A percentile compares a stretch with the other conserved stretches of the same genome.
Conservation (phyloP, 2,888 invertebrate species). For the Caenorhabditis wallacei region DNA sequence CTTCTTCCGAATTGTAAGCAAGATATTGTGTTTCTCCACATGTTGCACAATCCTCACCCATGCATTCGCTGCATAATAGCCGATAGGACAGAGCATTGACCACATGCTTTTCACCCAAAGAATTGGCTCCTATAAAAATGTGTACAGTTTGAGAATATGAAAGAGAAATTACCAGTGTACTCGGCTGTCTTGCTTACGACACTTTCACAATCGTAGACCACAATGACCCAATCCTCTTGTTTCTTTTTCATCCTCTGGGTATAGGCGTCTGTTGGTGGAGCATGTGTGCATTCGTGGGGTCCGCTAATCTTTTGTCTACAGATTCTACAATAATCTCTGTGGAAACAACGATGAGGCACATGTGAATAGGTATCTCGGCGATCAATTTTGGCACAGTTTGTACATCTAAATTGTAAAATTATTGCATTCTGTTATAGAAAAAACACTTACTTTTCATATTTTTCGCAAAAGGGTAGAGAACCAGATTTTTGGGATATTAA, state of each 20-base stretch:
- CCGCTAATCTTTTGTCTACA: neutral
- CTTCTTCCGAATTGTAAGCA: neutral
- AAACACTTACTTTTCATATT: conserved; percentile 13
- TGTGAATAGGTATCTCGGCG: neutral
- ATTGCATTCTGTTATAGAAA: neutral
- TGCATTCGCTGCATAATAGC: neutral
- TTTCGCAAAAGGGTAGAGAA: neutral
- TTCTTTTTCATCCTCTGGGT: neutral
- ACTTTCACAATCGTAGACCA: conserved; percentile 3
- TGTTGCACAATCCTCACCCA: neutral
- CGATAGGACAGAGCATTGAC: neutral
- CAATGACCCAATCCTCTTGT: neutral
- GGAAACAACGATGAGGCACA: neutral
- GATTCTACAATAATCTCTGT: neutral
- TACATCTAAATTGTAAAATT: neutral
- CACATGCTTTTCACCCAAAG: neutral
- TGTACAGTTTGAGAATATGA: neutral
- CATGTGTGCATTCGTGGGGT: neutral
- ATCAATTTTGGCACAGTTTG: neutral
- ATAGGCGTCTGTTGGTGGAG: neutral
- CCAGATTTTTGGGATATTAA: no score
- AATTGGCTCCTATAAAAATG: neutral
- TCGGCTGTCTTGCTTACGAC: neutral
- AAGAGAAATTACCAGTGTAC: neutral
- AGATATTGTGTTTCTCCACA: neutral